Evolutionary conservation across 2,113 vertebrate species (phyloP).

Genomic region (Rynchops niger): DNA sequence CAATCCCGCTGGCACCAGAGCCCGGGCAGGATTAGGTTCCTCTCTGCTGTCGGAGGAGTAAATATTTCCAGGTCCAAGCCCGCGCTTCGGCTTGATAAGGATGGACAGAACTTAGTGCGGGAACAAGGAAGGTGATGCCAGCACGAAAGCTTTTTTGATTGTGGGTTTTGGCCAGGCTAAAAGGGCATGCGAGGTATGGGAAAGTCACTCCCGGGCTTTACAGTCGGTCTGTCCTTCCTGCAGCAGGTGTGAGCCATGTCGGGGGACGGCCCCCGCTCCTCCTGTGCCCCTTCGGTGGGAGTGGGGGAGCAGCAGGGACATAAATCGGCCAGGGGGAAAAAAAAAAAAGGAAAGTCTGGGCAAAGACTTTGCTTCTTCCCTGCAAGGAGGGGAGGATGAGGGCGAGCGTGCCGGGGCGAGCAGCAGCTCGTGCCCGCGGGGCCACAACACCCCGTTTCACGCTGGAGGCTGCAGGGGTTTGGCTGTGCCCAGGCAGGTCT

Average conservation of each 20-base stretch:
- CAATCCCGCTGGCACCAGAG: background rate
- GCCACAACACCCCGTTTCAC: fast-evolving
- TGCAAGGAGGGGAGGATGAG: background rate
- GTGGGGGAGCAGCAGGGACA: fast-evolving
- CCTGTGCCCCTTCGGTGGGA: fast-evolving
- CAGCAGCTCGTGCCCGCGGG: background rate
- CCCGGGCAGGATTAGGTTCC: background rate
- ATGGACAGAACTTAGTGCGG: background rate
- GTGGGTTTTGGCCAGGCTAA: background rate
- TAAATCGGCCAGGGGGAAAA: fast-evolving
- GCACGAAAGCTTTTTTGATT: fast-evolving
- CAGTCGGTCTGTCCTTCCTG: background rate
- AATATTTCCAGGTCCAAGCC: background rate
- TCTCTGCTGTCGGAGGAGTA: background rate
- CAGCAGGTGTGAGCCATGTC: background rate
- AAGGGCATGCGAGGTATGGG: background rate
- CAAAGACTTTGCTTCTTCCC: background rate
- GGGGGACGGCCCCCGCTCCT: background rate
- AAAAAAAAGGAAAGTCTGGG: background rate
- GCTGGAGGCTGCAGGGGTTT: background rate
- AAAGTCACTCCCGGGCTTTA: background rate
- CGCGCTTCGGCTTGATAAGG: fast-evolving
- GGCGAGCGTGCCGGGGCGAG: fast-evolving
- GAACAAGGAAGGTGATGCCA: background rate
- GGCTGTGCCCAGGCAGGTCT: background rate